Evolutionary conservation across 2,888 invertebrate species (phyloP), one percentile per base, ranked within the genome.

Genomic region (Leuctra nigra): DNA sequence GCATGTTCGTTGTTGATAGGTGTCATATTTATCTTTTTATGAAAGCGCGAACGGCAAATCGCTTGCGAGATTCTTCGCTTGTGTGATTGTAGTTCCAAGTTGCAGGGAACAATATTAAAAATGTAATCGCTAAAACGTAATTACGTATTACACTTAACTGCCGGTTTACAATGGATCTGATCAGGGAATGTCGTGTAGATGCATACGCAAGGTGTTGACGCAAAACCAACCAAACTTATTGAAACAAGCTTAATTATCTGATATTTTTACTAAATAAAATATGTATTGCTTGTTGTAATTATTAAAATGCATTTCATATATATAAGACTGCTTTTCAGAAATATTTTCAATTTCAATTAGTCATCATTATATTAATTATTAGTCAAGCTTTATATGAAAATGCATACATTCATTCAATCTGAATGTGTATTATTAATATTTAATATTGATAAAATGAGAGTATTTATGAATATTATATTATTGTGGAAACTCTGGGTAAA

Each of bases 261-360:
- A 38, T 23, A 44, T 36, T 36, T 41, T 54, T 36, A 46, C 46
- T 46, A 47, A 25, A 46, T n/a, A 47, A 55, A 29, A 25, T 53
- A 38, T 18, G 23, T 25, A 16, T 55, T 55, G 24, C 38, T 44
- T 25, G 44, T 41, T 41, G 41, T 41, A 16, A 41, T 18, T 18
- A 41, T 41, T 16, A 16, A 41, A 16, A 41, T 41, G 41, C 41
- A 41, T 41, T 41, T 41, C 41, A 41, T 41, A 41, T 41, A 41
- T 2, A 41, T 41, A 53, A 53, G 53, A 53, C 53, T 53, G 53
- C 53, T 53, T 53, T 53, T 53, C 20, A 53, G 38, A 53, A 20
- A 24, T 53, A 53, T 53, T 53, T 35, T 48, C 39, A 53, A 53
- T 38, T 53, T 4, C 36, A 20, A 18, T 16, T 41, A 41, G 41